These are phyloP conservation scores for Syrphus vitripennis DNA, from an alignment of 2,888 invertebrate species.

Conservation along the genomic window DNA sequence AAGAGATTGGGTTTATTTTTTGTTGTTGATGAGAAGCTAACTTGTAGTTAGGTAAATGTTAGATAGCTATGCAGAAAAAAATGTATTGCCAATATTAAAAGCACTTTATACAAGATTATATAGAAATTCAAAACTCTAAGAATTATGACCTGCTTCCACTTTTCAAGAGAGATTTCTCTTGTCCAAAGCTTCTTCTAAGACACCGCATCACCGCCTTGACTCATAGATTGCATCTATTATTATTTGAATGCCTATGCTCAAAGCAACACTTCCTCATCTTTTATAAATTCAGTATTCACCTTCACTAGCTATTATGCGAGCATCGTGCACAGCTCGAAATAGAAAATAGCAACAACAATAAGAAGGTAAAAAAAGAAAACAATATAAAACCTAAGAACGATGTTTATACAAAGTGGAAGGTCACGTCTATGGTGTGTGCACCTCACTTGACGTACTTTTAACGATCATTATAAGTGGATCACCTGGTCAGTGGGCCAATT, in stretches of 20 bases:
- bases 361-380: constrained; percentile 32
- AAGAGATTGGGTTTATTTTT: no score
- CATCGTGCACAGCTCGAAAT: background rate
- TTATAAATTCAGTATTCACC: constrained; percentile 26
- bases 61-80: no score
- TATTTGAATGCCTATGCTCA: background rate
- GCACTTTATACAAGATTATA: background rate
- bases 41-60: no score
- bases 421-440: constrained; percentile 54
- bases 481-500: constrained; percentile 71
- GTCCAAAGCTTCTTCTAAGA: background rate
- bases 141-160: background rate
- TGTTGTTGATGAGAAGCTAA: no score
- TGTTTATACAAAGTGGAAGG: constrained; percentile 49
- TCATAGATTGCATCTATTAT: background rate
- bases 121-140: background rate
- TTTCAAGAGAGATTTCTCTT: background rate
- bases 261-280: constrained; percentile 3
- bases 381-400: constrained; percentile 26
- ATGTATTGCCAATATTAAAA: no score
- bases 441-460: constrained; percentile 61
- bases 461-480: constrained; percentile 71
- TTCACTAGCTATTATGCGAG: background rate
- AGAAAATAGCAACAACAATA: constrained; percentile 37
- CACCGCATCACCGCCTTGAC: background rate